Evolutionary conservation across 2,888 invertebrate species (phyloP).

Genomic region (Volucella inflata): DNA sequence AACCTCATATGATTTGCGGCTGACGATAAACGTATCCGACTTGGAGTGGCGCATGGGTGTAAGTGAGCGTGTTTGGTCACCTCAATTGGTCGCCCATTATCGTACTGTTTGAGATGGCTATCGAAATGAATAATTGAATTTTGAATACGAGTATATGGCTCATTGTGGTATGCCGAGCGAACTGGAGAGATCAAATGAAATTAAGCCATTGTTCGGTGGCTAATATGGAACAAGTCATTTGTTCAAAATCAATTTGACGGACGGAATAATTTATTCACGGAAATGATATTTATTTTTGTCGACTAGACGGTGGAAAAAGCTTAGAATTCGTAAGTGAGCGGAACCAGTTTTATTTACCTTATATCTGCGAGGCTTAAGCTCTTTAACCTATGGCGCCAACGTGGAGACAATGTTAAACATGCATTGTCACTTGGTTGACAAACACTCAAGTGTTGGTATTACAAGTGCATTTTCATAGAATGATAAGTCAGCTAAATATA

Average conservation of each 20-base stretch:
- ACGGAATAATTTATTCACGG: slow-evolving; percentile 29
- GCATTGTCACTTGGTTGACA: no score
- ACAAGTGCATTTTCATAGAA: no score
- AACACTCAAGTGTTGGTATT: no score
- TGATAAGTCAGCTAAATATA: no score
- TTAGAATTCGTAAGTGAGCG: neutral
- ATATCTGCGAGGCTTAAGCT: no score
- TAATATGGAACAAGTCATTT: slow-evolving; percentile 55
- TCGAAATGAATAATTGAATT: slow-evolving; percentile 69
- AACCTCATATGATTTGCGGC: slow-evolving; percentile 55
- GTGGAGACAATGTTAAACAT: no score
- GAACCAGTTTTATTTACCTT: neutral
- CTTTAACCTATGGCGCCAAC: no score
- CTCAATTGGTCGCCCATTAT: slow-evolving; percentile 60
- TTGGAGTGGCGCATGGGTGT: slow-evolving; percentile 41
- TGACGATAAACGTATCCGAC: slow-evolving; percentile 38
- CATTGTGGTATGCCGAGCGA: slow-evolving; percentile 32
- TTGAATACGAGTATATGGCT: slow-evolving; percentile 42
- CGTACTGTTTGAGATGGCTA: slow-evolving; percentile 44
- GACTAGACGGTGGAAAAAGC: neutral
- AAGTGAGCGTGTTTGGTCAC: slow-evolving; percentile 55
- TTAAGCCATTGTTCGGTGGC: slow-evolving; percentile 63
- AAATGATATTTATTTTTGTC: slow-evolving; percentile 1
- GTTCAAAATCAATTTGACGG: slow-evolving; percentile 46
- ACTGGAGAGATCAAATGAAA: slow-evolving; percentile 49